Evolutionary conservation across 2,113 vertebrate species (phyloP).

Genomic region (Lasiurus cinereus): DNA sequence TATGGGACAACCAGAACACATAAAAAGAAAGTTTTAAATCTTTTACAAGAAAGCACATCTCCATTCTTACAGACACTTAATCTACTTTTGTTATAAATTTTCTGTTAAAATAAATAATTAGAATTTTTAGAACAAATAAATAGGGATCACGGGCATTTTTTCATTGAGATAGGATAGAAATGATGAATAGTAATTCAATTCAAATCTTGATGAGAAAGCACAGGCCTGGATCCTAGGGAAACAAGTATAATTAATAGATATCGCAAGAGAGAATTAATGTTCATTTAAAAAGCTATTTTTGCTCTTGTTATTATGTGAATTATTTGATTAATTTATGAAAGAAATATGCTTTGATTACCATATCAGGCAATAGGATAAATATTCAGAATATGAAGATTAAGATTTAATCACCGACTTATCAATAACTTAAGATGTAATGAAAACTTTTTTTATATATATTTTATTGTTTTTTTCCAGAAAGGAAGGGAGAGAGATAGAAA

Average conservation of each 20-base stretch:
- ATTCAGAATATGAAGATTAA: background rate
- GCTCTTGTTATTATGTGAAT: background rate
- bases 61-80: background rate
- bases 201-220: background rate
- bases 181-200: background rate
- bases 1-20: background rate
- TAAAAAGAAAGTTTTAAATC: slow-evolving; percentile 7
- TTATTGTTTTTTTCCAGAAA: too few relatives aligned
- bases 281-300: slow-evolving; percentile 1
- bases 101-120: background rate
- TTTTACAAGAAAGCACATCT: background rate
- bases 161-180: background rate
- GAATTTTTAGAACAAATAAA: background rate
- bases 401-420: background rate
- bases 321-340: slow-evolving; percentile 18
- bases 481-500: too few relatives aligned
- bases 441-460: too few relatives aligned
- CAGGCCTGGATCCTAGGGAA: background rate
- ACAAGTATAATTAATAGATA: background rate
- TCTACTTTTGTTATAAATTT: background rate
- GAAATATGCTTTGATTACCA: background rate
- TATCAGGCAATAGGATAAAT: background rate
- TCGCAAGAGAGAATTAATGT: background rate
- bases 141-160: background rate
- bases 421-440: background rate